Percentiles rank a stretch among this genome's conserved stretches.
Evolutionary conservation across 2,113 vertebrate species (phyloP).

Genomic region (Paramisgurnus dabryanus): DNA sequence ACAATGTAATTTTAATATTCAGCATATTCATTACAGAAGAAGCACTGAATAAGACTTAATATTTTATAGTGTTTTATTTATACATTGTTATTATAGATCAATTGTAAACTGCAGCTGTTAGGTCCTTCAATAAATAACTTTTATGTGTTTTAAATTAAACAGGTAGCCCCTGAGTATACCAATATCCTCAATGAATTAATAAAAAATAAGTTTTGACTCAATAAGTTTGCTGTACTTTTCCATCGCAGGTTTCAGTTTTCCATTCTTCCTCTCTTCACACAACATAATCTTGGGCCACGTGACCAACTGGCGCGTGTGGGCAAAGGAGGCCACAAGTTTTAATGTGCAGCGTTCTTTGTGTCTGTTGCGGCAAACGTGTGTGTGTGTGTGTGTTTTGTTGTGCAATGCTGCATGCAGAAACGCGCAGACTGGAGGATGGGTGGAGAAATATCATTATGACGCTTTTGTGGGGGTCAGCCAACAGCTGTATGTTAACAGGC

Average conservation of each 20-base stretch:
- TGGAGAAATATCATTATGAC: conserved; percentile 50
- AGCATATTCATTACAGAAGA: too few species aligned
- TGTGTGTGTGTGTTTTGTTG: conserved; percentile 20
- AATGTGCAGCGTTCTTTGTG: conserved; percentile 28
- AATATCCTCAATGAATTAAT: too few species aligned
- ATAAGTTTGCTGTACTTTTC: background rate
- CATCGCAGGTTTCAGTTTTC: background rate
- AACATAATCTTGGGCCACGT: background rate
- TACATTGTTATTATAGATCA: too few species aligned
- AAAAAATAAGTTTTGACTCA: background rate
- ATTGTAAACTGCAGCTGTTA: too few species aligned
- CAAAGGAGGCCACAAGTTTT: conserved; percentile 11
- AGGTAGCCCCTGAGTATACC: too few species aligned
- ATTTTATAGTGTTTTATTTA: too few species aligned
- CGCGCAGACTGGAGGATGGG: conserved; percentile 26
- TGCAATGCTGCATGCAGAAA: background rate
- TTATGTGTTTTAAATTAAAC: too few species aligned
- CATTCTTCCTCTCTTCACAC: background rate
- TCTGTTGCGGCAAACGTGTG: conserved; percentile 2
- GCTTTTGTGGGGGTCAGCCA: conserved; percentile 69
- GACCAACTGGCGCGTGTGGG: conserved; percentile 44
- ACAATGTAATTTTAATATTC: too few species aligned
- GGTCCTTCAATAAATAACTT: too few species aligned
- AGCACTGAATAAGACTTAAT: too few species aligned
- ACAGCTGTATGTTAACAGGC: conserved; percentile 81